Evolutionary conservation across 2,888 invertebrate species (phyloP).

Genomic region (Stenodema calcarata): DNA sequence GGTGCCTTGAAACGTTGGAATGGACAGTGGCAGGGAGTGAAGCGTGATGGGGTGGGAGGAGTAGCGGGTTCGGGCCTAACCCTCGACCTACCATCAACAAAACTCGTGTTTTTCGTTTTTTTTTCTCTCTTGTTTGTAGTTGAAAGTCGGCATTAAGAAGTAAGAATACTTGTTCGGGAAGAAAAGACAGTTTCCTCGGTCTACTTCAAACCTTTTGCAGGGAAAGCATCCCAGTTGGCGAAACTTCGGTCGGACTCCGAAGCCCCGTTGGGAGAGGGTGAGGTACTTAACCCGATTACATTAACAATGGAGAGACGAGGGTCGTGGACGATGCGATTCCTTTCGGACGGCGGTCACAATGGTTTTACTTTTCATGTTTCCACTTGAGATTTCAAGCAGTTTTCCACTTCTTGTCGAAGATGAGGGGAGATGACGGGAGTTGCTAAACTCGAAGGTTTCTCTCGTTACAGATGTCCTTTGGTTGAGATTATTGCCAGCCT

Average conservation of each 20-base stretch:
- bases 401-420: background rate
- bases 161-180: constrained; percentile 39
- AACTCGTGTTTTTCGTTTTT: constrained; percentile 10
- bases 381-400: background rate
- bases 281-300: constrained; percentile 42
- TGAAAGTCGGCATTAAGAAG: constrained; percentile 45
- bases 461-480: background rate
- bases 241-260: background rate
- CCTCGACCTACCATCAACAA: constrained; percentile 14
- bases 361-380: background rate
- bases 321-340: background rate
- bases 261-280: background rate
- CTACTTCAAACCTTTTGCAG: background rate
- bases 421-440: too few species aligned
- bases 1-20: background rate
- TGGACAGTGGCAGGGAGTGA: background rate
- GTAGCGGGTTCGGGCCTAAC: background rate
- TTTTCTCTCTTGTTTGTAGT: constrained; percentile 35
- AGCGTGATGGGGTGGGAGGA: background rate
- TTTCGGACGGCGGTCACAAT: background rate
- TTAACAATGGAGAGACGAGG: constrained; percentile 31
- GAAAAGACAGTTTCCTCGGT: background rate
- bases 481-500: too few species aligned
- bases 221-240: background rate
- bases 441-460: background rate